Conservation (phyloP, 2,888 invertebrate genomes). For the Orthonychiurus folsomi region DNA sequence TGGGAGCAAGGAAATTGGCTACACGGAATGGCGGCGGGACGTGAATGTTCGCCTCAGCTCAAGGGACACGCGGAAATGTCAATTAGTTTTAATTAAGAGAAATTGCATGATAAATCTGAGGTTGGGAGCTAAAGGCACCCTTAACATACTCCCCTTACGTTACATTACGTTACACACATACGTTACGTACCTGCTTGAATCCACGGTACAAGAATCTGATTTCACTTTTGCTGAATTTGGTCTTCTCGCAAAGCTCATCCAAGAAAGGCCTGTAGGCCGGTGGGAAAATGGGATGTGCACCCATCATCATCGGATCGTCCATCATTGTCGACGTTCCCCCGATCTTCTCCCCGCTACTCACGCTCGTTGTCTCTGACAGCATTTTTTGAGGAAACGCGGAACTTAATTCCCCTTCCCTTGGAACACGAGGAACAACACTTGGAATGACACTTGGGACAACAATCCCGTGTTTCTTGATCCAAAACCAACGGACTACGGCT, state of each 20-base stretch:
- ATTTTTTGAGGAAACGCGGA: slow-evolving; percentile 3
- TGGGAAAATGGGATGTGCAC: slow-evolving; percentile 39
- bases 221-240: slow-evolving; percentile 90
- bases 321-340: too few relatives aligned
- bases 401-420: too few relatives aligned
- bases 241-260: slow-evolving; percentile 82
- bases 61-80: too few relatives aligned
- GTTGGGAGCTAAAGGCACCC: too few relatives aligned
- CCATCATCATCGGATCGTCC: slow-evolving; percentile 37
- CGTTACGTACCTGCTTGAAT: slow-evolving; percentile 73
- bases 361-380: slow-evolving; percentile 41
- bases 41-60: neutral
- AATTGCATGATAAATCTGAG: too few relatives aligned
- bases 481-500: too few relatives aligned
- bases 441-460: too few relatives aligned
- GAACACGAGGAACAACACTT: too few relatives aligned
- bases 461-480: too few relatives aligned
- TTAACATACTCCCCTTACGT: too few relatives aligned
- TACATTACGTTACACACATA: too few relatives aligned
- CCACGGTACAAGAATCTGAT: slow-evolving; percentile 95
- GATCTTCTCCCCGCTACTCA: slow-evolving; percentile 41
- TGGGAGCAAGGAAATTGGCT: neutral
- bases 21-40: neutral
- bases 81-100: neutral
- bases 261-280: slow-evolving; percentile 46